Conservation (phyloP, 2,888 invertebrate species). For the Embidobia sp. region DNA sequence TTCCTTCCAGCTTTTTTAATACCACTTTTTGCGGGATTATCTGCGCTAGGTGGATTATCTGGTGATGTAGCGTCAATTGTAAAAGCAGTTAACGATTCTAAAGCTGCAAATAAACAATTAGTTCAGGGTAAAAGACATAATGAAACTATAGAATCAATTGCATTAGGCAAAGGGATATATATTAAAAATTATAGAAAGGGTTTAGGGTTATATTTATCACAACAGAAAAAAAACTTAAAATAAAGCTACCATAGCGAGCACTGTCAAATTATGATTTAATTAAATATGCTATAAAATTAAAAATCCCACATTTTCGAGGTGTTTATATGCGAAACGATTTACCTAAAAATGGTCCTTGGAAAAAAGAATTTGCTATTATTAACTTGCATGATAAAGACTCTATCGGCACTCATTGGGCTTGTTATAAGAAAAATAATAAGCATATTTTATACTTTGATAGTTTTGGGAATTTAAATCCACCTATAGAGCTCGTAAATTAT, state of each 20-base stretch:
- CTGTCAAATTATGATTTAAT: conserved; percentile 66
- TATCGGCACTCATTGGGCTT: conserved; percentile 73
- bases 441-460: conserved; percentile 25
- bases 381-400: conserved; percentile 47
- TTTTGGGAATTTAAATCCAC: conserved; percentile 29
- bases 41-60: background rate
- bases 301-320: conserved; percentile 52
- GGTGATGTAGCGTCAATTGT: conserved; percentile 59
- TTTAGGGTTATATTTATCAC: conserved; percentile 27
- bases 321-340: conserved; percentile 71
- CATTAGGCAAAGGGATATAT: conserved; percentile 66
- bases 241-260: conserved; percentile 70
- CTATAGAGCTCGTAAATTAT: conserved; percentile 2
- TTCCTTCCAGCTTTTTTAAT: conserved; percentile 7
- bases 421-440: background rate
- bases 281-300: conserved; percentile 4
- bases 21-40: conserved; percentile 48
- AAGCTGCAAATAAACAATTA: conserved; percentile 71
- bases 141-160: conserved; percentile 59
- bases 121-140: conserved; percentile 65
- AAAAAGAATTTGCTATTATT: conserved; percentile 34
- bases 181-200: conserved; percentile 16
- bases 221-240: conserved; percentile 20
- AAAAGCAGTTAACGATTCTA: conserved; percentile 74
- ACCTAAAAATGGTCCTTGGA: conserved; percentile 41